Conservation (phyloP, 2,888 invertebrate genomes). For the Eulithis prunata region DNA sequence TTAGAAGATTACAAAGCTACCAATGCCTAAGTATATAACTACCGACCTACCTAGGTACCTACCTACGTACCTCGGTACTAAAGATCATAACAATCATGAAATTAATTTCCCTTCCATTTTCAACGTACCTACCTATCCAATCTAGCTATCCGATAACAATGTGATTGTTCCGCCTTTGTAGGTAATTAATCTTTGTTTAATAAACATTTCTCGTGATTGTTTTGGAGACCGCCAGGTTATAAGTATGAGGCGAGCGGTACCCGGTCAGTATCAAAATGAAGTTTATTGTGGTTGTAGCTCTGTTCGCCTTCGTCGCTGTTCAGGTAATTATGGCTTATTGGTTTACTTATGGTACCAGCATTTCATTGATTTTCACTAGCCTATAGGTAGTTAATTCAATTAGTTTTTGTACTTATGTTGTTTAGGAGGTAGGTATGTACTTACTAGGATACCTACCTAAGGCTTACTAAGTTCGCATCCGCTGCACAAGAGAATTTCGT, state of each 20-base stretch:
- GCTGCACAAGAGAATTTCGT: too few species aligned
- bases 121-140: slow-evolving; percentile 19
- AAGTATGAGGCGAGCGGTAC: slow-evolving; percentile 45
- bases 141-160: slow-evolving; percentile 35
- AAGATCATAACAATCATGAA: slow-evolving; percentile 15
- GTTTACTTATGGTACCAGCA: not conserved
- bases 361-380: too few species aligned
- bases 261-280: slow-evolving; percentile 58
- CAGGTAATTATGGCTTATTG: slow-evolving; percentile 56
- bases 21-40: not conserved
- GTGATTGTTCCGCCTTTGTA: slow-evolving; percentile 36
- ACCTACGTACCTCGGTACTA: not conserved
- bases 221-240: slow-evolving; percentile 52
- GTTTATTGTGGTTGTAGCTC: slow-evolving; percentile 57
- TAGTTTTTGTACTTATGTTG: too few species aligned
- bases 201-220: slow-evolving; percentile 41
- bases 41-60: too few species aligned
- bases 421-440: too few species aligned
- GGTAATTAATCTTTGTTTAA: slow-evolving; percentile 35
- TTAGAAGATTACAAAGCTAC: too few species aligned
- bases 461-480: too few species aligned
- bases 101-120: slow-evolving; percentile 13
- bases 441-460: too few species aligned
- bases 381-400: too few species aligned
- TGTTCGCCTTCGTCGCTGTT: slow-evolving; percentile 68